phyloP scores from a whole-genome alignment of 2,888 invertebrate species.

The Aleiodes alternator region DNA sequence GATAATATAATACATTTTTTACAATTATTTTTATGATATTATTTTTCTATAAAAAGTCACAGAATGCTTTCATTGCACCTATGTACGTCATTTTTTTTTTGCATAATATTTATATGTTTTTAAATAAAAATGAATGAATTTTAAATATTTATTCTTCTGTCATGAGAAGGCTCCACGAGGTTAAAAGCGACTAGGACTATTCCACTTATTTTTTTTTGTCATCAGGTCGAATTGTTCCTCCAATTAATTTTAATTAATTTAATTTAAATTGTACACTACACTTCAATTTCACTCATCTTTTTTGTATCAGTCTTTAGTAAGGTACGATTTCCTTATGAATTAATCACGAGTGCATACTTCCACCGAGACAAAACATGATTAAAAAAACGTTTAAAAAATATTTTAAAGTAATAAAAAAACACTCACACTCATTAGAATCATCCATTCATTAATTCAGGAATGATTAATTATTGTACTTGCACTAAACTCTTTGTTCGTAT shows the following conservation, averaged over 20 bases:
- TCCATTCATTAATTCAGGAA: slow-evolving; percentile 7
- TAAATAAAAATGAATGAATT: slow-evolving; percentile 26
- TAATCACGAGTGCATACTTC: slow-evolving; percentile 12
- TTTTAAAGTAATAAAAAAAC: slow-evolving; percentile 16
- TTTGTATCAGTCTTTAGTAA: slow-evolving; percentile 24
- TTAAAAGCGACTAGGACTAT: slow-evolving; percentile 2
- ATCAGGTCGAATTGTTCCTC: neutral
- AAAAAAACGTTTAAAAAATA: slow-evolving; percentile 17
- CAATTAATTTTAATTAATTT: neutral
- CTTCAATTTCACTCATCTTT: neutral
- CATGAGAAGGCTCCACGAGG: neutral
- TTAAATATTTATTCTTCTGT: slow-evolving; percentile 2
- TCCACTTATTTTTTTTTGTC: neutral
- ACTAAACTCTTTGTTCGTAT: slow-evolving; percentile 42
- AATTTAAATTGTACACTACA: slow-evolving; percentile 8
- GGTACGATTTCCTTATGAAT: slow-evolving; percentile 22
- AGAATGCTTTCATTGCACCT: slow-evolving; percentile 13
- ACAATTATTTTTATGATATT: too few relatives aligned
- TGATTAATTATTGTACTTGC: slow-evolving; percentile 19
- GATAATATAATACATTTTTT: neutral
- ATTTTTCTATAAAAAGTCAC: slow-evolving; percentile 3
- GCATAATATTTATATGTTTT: slow-evolving; percentile 31
- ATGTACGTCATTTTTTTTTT: slow-evolving; percentile 3
- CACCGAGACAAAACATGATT: neutral
- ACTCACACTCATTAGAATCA: slow-evolving; percentile 1